These are phyloP conservation scores for Papilio xuthus DNA, from an alignment of 1,140 invertebrate genomes.

Conservation along the genomic window DNA sequence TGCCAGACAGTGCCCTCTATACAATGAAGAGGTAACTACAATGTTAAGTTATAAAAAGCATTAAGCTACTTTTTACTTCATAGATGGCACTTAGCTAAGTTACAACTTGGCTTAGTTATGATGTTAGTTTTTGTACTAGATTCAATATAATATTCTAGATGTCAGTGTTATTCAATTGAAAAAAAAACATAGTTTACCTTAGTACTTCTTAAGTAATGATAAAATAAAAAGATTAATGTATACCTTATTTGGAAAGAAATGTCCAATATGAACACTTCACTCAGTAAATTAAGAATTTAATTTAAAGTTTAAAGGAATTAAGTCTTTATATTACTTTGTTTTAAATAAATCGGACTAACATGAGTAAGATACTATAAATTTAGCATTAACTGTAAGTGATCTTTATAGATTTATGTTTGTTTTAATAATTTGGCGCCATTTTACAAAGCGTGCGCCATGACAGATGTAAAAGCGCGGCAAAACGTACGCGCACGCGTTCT, in stretches of 20 bases:
- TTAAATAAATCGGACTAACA: too few species aligned
- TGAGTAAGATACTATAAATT: too few species aligned
- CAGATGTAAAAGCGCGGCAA: slow-evolving; percentile 31
- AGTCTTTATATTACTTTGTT: too few species aligned
- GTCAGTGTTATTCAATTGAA: not conserved
- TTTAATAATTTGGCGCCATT: not conserved
- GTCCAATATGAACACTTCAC: too few species aligned
- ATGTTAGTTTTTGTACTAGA: not conserved
- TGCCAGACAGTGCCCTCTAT: not conserved
- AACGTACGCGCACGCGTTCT: slow-evolving; percentile 27
- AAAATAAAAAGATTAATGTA: too few species aligned
- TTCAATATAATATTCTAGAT: not conserved
- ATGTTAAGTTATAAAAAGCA: not conserved
- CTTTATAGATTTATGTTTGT: not conserved
- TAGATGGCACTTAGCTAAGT: not conserved
- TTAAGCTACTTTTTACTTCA: not conserved
- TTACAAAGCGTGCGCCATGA: not conserved
- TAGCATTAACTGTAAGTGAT: not conserved
- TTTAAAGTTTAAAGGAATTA: too few species aligned
- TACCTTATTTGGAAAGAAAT: too few species aligned
- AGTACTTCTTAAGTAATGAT: too few species aligned
- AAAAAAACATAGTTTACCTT: too few species aligned
- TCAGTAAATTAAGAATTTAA: too few species aligned
- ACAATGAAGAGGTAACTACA: not conserved
- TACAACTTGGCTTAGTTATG: not conserved